Conservation (phyloP, 2,888 invertebrate species). For the Panorpa germanica region DNA sequence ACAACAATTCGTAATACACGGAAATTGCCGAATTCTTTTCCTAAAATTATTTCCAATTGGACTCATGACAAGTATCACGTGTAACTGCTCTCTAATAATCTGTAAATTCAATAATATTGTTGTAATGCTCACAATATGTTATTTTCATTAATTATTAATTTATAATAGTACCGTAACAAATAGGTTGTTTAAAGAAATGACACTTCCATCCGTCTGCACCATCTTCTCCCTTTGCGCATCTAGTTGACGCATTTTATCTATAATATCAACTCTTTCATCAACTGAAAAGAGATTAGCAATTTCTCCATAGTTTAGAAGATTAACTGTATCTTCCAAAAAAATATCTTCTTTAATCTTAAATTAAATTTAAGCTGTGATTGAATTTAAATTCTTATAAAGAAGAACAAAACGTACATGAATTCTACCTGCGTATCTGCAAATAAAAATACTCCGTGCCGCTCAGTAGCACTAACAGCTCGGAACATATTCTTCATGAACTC, state of each 20-base stretch:
- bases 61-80: conserved; percentile 78
- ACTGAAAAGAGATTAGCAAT: conserved; percentile 73
- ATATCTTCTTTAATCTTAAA: conserved; percentile 85
- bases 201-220: conserved; percentile 81
- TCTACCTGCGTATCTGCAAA: conserved; percentile 75
- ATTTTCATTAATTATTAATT: not conserved
- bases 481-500: conserved; percentile 76
- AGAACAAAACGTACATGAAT: conserved; percentile 3
- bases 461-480: conserved; percentile 61
- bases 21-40: conserved; percentile 72
- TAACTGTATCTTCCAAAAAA: conserved; percentile 84
- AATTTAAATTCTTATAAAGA: no score
- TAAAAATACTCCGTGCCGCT: conserved; percentile 74
- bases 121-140: no score
- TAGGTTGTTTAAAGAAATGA: conserved; percentile 76
- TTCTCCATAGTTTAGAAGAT: conserved; percentile 82
- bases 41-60: conserved; percentile 75
- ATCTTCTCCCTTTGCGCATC: conserved; percentile 77
- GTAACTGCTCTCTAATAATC: conserved; percentile 76
- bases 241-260: conserved; percentile 81
- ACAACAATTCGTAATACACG: conserved; percentile 84
- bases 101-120: no score
- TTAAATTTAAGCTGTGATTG: no score
- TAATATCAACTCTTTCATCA: conserved; percentile 78
- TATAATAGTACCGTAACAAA: conserved; percentile 36